Conservation (phyloP, 2,797 vertebrate genomes). For the Passerculus sandwichensis region DNA sequence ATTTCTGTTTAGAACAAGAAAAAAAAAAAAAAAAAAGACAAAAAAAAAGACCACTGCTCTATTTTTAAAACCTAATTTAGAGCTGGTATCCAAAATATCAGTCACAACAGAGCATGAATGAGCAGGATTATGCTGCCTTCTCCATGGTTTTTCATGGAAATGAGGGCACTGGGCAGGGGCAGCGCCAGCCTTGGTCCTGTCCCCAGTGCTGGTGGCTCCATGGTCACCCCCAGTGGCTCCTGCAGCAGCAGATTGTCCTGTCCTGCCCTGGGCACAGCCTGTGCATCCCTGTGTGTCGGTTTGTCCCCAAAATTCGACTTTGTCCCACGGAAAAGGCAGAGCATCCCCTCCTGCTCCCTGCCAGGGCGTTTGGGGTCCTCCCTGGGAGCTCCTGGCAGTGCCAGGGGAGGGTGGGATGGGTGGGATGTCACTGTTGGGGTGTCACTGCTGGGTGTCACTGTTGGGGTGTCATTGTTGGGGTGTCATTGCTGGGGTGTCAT, state of each 20-base stretch:
- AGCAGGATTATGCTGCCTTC: neutral
- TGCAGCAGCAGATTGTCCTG: neutral
- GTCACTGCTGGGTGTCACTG: too few relatives aligned
- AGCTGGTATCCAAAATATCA: constrained; percentile 45
- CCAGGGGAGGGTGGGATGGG: neutral
- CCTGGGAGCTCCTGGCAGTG: neutral
- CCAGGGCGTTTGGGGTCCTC: neutral
- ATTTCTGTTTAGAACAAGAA: constrained; percentile 61
- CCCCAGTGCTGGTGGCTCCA: neutral
- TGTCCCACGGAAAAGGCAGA: neutral
- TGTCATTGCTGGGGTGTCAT: neutral
- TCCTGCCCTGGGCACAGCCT: neutral
- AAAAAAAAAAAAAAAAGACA: neutral
- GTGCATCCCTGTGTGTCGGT: neutral
- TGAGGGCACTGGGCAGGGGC: neutral
- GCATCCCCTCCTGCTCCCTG: neutral
- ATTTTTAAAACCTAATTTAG: constrained; percentile 60
- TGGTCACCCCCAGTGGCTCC: neutral
- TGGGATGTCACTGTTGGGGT: too few relatives aligned
- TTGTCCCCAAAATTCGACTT: neutral
- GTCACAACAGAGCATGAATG: constrained; percentile 23
- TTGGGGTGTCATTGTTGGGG: neutral
- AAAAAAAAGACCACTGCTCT: neutral
- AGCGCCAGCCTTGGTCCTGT: neutral
- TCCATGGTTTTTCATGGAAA: neutral